Conservation (phyloP, 2,113 vertebrate species). For the Cairina moschata region DNA sequence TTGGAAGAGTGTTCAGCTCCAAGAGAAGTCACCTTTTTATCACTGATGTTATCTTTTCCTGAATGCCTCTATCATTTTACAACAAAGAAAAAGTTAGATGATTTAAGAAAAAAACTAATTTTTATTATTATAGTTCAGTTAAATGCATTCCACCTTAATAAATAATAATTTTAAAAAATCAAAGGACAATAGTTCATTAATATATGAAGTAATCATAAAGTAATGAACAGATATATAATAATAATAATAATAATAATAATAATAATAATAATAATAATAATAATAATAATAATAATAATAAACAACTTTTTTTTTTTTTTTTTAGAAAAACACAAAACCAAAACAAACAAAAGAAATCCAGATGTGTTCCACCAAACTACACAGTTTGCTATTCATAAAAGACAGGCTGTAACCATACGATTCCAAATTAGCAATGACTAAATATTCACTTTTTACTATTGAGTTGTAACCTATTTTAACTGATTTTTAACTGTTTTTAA, state of each 20-base stretch:
- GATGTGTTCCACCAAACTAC: background rate
- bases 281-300: no score
- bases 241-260: background rate
- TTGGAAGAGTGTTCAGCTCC: background rate
- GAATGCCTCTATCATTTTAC: background rate
- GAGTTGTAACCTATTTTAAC: background rate
- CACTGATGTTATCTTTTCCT: background rate
- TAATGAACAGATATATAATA: background rate
- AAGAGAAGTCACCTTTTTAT: background rate
- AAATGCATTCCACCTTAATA: background rate
- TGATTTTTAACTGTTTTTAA: no score
- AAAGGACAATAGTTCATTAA: background rate
- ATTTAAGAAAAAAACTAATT: background rate
- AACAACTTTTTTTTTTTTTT: background rate
- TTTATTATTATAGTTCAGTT: background rate
- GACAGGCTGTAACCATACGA: background rate
- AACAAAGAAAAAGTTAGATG: background rate
- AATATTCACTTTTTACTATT: background rate
- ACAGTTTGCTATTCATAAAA: background rate
- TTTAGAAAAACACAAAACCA: background rate
- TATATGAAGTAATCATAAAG: background rate
- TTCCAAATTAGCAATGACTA: background rate
- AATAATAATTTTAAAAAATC: background rate
- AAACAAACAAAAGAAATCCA: background rate
- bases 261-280: background rate